These are phyloP conservation scores for Budorcas taxicolor DNA, from an alignment of 2,113 vertebrate species.

Conservation along the genomic window DNA sequence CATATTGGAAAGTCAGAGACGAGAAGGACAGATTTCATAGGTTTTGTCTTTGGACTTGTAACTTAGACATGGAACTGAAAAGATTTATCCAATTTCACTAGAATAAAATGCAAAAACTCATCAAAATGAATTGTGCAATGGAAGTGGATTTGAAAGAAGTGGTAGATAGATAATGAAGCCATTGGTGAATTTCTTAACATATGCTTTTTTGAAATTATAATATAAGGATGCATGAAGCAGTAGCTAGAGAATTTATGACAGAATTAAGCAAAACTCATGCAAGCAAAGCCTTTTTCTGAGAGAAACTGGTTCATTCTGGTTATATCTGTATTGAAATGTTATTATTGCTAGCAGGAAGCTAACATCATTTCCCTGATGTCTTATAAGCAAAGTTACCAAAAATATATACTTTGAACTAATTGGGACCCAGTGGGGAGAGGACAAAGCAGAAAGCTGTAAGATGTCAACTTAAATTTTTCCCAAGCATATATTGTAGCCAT, in stretches of 20 bases:
- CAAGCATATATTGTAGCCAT: not conserved
- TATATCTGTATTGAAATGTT: slow-evolving; percentile 41
- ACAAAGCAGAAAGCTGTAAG: slow-evolving; percentile 18
- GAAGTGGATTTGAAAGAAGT: slow-evolving; percentile 38
- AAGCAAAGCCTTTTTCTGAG: not conserved
- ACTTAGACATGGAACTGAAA: not conserved
- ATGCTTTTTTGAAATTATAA: slow-evolving; percentile 10
- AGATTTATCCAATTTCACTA: slow-evolving; percentile 7
- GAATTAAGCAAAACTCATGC: not conserved
- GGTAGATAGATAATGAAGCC: not conserved
- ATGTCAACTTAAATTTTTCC: not conserved
- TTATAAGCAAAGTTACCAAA: slow-evolving; percentile 19
- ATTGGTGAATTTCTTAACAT: slow-evolving; percentile 30
- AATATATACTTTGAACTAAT: slow-evolving; percentile 45
- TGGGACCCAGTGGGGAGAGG: slow-evolving; percentile 31
- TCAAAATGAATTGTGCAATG: not conserved
- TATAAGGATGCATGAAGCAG: not conserved
- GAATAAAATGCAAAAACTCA: not conserved
- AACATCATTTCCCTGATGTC: slow-evolving; percentile 8
- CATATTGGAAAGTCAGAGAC: slow-evolving; percentile 31
- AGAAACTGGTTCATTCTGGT: slow-evolving; percentile 9
- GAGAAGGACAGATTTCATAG: not conserved
- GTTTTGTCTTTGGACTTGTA: not conserved
- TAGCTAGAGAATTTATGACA: slow-evolving; percentile 29
- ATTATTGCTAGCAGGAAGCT: not conserved